phyloP scores from a whole-genome alignment of 2,888 invertebrate genomes.

The Drosophila subsilvestris region DNA sequence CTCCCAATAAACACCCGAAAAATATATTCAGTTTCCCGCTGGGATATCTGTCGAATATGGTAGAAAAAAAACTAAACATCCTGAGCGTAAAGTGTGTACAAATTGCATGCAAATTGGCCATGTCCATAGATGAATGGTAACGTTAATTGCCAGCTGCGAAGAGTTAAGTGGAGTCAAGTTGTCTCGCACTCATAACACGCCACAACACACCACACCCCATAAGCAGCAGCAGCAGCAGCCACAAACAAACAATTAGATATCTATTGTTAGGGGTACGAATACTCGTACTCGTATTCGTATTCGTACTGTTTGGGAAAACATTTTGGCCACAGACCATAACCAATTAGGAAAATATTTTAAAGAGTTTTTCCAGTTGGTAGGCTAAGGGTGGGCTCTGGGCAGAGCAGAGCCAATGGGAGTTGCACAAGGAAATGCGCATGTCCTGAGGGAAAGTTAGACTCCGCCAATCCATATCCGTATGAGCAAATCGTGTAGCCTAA shows the following conservation, averaged over 20 bases:
- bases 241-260: constrained; percentile 30
- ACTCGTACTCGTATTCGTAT: too few species aligned
- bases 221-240: background rate
- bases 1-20: background rate
- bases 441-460: constrained; percentile 44
- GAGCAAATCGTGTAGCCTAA: too few species aligned
- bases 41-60: background rate
- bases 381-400: constrained; percentile 59
- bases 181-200: background rate
- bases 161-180: constrained; percentile 25
- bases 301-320: constrained; percentile 32
- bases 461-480: constrained; percentile 63
- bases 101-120: constrained; percentile 43
- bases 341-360: constrained; percentile 54
- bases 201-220: background rate
- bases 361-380: background rate
- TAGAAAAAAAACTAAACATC: background rate
- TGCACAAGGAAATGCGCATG: constrained; percentile 59
- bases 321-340: constrained; percentile 47
- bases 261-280: constrained; percentile 35
- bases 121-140: constrained; percentile 46
- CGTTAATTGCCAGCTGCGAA: constrained; percentile 64
- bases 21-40: background rate
- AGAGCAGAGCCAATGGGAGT: constrained; percentile 56
- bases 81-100: constrained; percentile 8